These are phyloP conservation scores for Trichoplusia ni DNA, from an alignment of 1,140 invertebrate genomes.

Conservation along the genomic window DNA sequence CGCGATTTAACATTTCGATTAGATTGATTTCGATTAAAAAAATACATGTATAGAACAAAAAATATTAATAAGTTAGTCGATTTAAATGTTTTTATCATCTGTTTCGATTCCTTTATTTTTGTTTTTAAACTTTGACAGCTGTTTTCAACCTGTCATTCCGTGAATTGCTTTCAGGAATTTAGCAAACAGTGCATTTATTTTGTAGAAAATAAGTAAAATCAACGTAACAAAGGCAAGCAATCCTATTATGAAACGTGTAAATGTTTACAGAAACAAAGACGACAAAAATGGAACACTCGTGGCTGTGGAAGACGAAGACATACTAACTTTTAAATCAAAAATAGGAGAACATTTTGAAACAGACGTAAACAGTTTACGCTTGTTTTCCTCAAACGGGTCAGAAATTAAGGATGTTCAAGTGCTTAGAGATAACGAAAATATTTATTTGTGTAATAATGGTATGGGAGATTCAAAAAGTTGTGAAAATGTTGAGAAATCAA, in stretches of 20 bases:
- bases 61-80: not conserved
- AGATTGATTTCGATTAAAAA: too few relatives aligned
- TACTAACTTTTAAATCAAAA: constrained; percentile 55
- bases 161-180: not conserved
- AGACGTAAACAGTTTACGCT: constrained; percentile 46
- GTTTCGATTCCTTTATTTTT: not conserved
- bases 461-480: constrained; percentile 25
- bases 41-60: too few relatives aligned
- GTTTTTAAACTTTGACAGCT: too few relatives aligned
- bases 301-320: constrained; percentile 66
- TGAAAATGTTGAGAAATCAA: constrained; percentile 44
- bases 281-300: constrained; percentile 69
- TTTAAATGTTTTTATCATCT: not conserved
- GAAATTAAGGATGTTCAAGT: constrained; percentile 64
- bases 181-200: not conserved
- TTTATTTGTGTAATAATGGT: constrained; percentile 53
- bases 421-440: constrained; percentile 68
- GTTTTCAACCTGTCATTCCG: constrained; percentile 1
- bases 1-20: too few relatives aligned
- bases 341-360: constrained; percentile 52
- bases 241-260: constrained; percentile 66
- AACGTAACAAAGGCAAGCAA: constrained; percentile 21
- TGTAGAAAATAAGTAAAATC: not conserved
- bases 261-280: constrained; percentile 57
- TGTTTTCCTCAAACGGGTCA: constrained; percentile 63